Base-by-base conservation (phyloP, 2,113 vertebrate genomes). In the Carassius carassius region DNA sequence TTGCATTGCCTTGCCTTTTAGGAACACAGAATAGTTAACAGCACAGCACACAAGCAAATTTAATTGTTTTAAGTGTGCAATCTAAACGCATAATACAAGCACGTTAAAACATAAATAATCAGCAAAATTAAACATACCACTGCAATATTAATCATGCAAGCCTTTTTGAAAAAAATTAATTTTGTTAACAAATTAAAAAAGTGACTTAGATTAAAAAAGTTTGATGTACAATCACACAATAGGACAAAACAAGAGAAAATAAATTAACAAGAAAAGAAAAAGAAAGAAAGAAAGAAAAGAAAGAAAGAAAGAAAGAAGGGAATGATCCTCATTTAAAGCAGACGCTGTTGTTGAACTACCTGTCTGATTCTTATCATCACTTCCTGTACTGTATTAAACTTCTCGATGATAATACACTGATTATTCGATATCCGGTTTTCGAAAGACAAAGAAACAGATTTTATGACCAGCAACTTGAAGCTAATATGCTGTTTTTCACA, bases 311-410 rank as follows among this genome's bases (percentile, higher is more conserved):
- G 32, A 69, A 35, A 44, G 69, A 47, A 51, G 11, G 7, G 35
- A 79, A 56, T 65, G 65, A 23, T 81, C 63, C 35, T 69, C 5
- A 80, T 65, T 74, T 19, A 58, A 60, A 44, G 60, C 56, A 84
- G 58, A 16, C 35, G 23, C 23, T 76, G 58, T 21, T 83, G 41
- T 78, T 83, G 49, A 79, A 81, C 77, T 87, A 87, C 86, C 83
- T 82, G 72, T 82, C 35, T 41, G 47, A 62, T 80, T 75, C 60
- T 78, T 79, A 77, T 75, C 44, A 56, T 35, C 78, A 82, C 60
- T 77, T 81, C 76, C 70, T 74, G 77, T 81, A 65, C 41, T 70
- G 37, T 67, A 32, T 3, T 82, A 44, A 9, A 75, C 58, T 29
- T 58, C 21, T 62, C 67, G 41, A 51, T 69, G 67, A 41, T 41